Base-by-base conservation (phyloP, 1,140 invertebrate genomes). In the Papilio polytes region DNA sequence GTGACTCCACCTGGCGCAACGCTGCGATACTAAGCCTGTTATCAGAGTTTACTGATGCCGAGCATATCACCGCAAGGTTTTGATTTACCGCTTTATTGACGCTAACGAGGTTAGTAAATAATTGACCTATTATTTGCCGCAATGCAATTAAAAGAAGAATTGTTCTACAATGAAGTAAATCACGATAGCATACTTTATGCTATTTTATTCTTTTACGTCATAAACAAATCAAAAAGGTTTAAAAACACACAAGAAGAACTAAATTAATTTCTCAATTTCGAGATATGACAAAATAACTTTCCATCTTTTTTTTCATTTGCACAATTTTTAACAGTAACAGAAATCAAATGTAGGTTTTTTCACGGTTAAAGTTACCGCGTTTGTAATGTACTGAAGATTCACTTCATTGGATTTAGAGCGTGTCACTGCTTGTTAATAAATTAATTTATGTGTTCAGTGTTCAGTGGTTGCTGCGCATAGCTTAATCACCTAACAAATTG, bases 1-100 rank as follows among this genome's bases (percentile, higher is more conserved):
- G 56, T 41, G 76, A 31, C 76, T 78, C 76, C 74, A 66, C 77
- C 77, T 78, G 53, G 77, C 77, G 53, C 31, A 36, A 46, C 53
- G 31, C n/a, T 13, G 31, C 56, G 36, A 63, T 78, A 59, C 41
- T 59, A 70, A 70, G 31, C 22, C 44, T 78, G 51, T 78, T 78
- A 78, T 78, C 77, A 78, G n/a, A 66, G 56, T 63, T 63, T 78
- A 66, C 56, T 63, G 56, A 44, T 44, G 44, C 41, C 44, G n/a
- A 22, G 36, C 20, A 31, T 66, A 66, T 31, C 12, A 31, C 63
- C 26, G 63, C 26, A 12, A 74, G 44, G 20, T 74, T 20, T 7
- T 22, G 72, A 74, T 74, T 74, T 74, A 74, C 72, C 15, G 36
- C 36, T 74, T 74, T 74, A 74, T 74, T 74, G 41, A 46, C 41